A percentile compares a stretch with the other conserved stretches of the same genome.
Conservation (phyloP, 2,888 invertebrate genomes). For the Pilophorus perplexus region DNA sequence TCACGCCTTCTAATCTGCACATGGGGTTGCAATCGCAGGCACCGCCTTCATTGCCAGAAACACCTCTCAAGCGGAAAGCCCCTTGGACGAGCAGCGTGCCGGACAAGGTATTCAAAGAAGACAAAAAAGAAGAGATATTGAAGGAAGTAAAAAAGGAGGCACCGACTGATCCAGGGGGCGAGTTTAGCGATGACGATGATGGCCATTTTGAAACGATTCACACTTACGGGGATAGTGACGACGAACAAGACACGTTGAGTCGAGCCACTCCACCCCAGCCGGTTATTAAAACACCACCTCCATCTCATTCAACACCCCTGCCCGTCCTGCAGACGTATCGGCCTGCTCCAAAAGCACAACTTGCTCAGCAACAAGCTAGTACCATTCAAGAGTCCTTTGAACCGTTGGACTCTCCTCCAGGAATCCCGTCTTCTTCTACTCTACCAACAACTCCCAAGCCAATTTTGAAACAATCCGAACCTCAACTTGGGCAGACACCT, state of each 20-base stretch:
- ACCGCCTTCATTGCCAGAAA: constrained; percentile 11
- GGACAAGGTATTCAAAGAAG: constrained; percentile 28
- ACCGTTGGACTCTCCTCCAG: constrained; percentile 1
- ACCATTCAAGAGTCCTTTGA: background rate
- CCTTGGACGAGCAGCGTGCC: background rate
- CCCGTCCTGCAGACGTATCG: background rate
- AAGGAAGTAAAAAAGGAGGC: background rate
- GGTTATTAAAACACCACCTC: background rate
- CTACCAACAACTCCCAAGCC: constrained; percentile 46
- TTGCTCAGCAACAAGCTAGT: background rate
- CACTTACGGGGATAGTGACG: constrained; percentile 53
- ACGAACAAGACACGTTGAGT: constrained; percentile 49
- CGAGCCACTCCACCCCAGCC: too few relatives aligned
- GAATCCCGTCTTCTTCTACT: background rate
- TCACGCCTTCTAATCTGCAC: constrained; percentile 21
- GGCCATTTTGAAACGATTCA: constrained; percentile 51
- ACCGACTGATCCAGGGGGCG: constrained; percentile 48
- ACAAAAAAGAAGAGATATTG: background rate
- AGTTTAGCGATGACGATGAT: constrained; percentile 51
- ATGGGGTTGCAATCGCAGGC: background rate
- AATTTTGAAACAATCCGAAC: constrained; percentile 50
- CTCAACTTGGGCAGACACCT: constrained; percentile 47
- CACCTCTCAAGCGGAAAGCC: constrained; percentile 30
- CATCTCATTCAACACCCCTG: background rate
- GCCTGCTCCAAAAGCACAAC: background rate